Percentiles rank a stretch among this genome's conserved stretches.
Conservation (phyloP, 2,888 invertebrate genomes). For the Phortica okadai region DNA sequence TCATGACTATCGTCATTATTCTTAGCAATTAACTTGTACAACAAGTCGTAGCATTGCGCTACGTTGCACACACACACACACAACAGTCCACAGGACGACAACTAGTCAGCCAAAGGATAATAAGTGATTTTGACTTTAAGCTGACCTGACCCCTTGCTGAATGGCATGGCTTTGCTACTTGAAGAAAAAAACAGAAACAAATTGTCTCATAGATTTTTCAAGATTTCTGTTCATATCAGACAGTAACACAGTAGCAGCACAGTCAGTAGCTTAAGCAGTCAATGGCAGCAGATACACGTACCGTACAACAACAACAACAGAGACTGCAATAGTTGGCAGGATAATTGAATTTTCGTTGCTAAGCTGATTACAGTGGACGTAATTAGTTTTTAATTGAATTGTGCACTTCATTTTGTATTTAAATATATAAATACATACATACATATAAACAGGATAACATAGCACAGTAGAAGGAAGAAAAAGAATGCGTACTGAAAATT, state of each 20-base stretch:
- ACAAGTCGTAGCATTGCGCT: slow-evolving; percentile 12
- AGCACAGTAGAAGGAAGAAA: background rate
- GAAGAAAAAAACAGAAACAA: background rate
- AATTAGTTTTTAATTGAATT: slow-evolving; percentile 71
- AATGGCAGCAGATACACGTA: background rate
- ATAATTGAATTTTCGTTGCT: slow-evolving; percentile 59
- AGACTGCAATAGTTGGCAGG: slow-evolving; percentile 61
- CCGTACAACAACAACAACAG: slow-evolving; percentile 1
- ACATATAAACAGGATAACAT: background rate
- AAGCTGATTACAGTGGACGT: slow-evolving; percentile 66
- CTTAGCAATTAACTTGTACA: slow-evolving; percentile 29
- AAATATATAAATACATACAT: slow-evolving; percentile 42
- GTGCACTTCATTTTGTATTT: slow-evolving; percentile 54
- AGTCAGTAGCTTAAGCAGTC: background rate
- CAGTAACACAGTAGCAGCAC: background rate
- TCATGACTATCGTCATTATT: slow-evolving; percentile 19
- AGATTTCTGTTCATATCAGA: background rate
- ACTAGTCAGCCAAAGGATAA: slow-evolving; percentile 27
- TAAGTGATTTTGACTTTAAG: slow-evolving; percentile 30
- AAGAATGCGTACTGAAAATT: slow-evolving; percentile 32
- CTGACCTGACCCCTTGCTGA: background rate
- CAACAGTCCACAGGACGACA: background rate
- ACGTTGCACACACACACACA: background rate
- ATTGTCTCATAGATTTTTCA: background rate
- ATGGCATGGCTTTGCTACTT: background rate